Evolutionary conservation across 2,797 vertebrate species (phyloP).

Genomic region (Pangasius djambal): DNA sequence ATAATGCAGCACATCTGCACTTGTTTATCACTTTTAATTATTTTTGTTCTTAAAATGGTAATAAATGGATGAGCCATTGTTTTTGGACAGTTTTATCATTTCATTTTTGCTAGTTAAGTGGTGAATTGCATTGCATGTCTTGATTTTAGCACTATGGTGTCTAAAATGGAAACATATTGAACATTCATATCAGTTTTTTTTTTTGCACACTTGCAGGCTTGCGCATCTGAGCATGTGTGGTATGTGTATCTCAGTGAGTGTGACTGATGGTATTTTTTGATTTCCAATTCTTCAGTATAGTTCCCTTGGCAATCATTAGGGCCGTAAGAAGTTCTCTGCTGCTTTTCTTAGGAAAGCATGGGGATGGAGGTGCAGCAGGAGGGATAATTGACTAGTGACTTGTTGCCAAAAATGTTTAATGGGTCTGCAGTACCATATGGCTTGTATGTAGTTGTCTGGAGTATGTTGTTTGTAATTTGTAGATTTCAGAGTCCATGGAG

Average conservation of each 20-base stretch:
- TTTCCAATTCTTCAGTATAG: not conserved
- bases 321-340: not conserved
- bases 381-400: not conserved
- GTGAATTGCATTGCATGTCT: not conserved
- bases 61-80: not conserved
- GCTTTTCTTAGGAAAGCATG: not conserved
- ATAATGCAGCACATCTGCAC: not conserved
- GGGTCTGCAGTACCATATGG: constrained; percentile 5
- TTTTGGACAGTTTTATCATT: not conserved
- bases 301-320: not conserved
- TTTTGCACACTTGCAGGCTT: not conserved
- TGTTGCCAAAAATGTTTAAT: not conserved
- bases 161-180: not conserved
- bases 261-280: not conserved
- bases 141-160: not conserved
- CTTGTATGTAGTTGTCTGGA: not conserved
- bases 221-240: not conserved
- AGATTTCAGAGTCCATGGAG: not conserved
- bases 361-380: not conserved
- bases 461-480: not conserved
- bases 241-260: not conserved
- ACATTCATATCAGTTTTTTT: not conserved
- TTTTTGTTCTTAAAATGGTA: not conserved
- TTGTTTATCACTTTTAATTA: not conserved
- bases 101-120: not conserved